A percentile compares a stretch with the other conserved stretches of the same genome.
Evolutionary conservation across 2,888 invertebrate species (phyloP).

Genomic region (Ormia ochracea): DNA sequence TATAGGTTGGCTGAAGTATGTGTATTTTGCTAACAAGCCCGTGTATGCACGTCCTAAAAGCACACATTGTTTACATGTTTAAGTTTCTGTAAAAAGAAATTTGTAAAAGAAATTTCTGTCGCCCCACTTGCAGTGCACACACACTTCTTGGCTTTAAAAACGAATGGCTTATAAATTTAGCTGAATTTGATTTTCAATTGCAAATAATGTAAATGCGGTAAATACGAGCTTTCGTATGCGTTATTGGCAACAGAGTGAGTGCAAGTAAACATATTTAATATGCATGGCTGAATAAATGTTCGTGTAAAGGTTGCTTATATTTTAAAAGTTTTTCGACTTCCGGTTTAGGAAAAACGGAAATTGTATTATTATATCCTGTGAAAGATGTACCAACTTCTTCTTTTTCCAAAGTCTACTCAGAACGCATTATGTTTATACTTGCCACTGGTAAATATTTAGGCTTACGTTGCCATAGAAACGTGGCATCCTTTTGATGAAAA

Average conservation of each 20-base stretch:
- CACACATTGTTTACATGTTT: not conserved
- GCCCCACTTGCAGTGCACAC: not conserved
- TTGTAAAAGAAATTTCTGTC: not conserved
- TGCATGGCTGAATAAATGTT: not conserved
- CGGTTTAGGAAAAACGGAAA: not conserved
- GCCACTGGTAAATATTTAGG: too few relatives aligned
- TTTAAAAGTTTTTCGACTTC: constrained; percentile 9
- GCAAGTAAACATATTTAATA: not conserved
- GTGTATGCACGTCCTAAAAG: not conserved
- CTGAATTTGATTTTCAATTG: constrained; percentile 24
- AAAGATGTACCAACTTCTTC: too few relatives aligned
- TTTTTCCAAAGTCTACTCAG: too few relatives aligned
- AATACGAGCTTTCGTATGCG: not conserved
- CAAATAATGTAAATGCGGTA: not conserved
- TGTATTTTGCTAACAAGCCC: not conserved
- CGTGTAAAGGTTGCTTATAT: too few relatives aligned
- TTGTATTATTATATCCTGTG: constrained; percentile 39
- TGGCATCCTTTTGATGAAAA: too few relatives aligned
- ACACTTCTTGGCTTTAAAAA: not conserved
- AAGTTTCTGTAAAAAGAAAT: not conserved
- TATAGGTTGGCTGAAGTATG: not conserved
- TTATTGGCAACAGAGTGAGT: not conserved
- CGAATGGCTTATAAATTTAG: constrained; percentile 9
- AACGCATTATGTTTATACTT: too few relatives aligned
- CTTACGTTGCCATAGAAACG: too few relatives aligned